phyloP scores from a whole-genome alignment of 2,113 vertebrate species.

The Poeciliopsis occidentalis region DNA sequence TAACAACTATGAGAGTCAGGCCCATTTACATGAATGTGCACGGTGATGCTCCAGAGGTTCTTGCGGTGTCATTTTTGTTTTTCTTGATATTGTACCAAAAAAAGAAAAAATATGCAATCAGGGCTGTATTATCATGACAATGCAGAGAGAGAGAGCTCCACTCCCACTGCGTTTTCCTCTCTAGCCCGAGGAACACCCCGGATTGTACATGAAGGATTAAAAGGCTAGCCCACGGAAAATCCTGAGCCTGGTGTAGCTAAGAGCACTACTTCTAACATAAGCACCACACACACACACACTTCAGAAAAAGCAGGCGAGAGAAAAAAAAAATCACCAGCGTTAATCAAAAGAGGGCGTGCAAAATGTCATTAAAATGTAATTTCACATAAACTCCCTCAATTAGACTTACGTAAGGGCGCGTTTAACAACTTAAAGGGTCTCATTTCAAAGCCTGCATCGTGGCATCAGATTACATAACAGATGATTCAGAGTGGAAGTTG shows the following conservation, averaged over 20 bases:
- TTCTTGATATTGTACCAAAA: slow-evolving; percentile 12
- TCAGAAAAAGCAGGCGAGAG: slow-evolving; percentile 11
- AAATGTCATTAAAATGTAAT: slow-evolving; percentile 51
- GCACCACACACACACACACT: slow-evolving; percentile 14
- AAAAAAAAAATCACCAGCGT: slow-evolving; percentile 7
- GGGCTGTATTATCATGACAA: slow-evolving; percentile 50
- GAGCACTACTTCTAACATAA: slow-evolving; percentile 39
- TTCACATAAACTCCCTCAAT: slow-evolving; percentile 48
- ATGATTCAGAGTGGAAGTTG: slow-evolving; percentile 74
- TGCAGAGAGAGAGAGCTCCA: slow-evolving; percentile 41
- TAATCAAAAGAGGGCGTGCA: slow-evolving; percentile 24
- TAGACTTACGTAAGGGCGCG: slow-evolving; percentile 65
- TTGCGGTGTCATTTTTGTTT: slow-evolving; percentile 14
- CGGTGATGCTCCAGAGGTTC: neutral
- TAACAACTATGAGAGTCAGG: neutral
- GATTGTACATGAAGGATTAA: slow-evolving; percentile 69
- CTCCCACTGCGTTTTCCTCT: slow-evolving; percentile 39
- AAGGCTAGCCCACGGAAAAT: slow-evolving; percentile 63
- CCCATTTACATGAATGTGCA: neutral
- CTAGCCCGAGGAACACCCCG: slow-evolving; percentile 60
- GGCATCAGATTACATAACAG: slow-evolving; percentile 75
- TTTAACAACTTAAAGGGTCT: slow-evolving; percentile 68
- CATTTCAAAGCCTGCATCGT: slow-evolving; percentile 69
- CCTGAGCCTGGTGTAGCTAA: slow-evolving; percentile 27
- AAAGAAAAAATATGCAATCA: neutral